Evolutionary conservation across 1,140 invertebrate genomes (phyloP).

Genomic region (Theocolax elegans): DNA sequence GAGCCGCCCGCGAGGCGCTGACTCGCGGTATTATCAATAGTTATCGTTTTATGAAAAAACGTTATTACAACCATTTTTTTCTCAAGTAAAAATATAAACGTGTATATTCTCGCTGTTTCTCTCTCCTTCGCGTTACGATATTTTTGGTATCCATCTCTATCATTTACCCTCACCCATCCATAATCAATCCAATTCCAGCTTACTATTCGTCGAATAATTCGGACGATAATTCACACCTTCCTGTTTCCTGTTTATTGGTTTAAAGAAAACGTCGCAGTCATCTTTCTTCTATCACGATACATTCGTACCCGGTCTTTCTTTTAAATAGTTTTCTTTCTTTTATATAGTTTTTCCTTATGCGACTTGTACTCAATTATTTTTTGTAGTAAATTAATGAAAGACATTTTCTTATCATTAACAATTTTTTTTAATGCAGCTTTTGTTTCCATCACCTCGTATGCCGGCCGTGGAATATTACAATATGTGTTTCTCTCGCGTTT

Average conservation of each 20-base stretch:
- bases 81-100: slow-evolving; percentile 64
- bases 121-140: slow-evolving; percentile 43
- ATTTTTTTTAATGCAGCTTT: slow-evolving; percentile 47
- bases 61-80: slow-evolving; percentile 52
- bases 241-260: not conserved
- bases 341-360: slow-evolving; percentile 33
- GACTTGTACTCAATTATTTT: slow-evolving; percentile 52
- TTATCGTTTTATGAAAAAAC: slow-evolving; percentile 47
- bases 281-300: no score
- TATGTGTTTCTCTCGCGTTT: slow-evolving; percentile 21
- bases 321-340: not conserved
- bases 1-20: not conserved
- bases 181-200: slow-evolving; percentile 10
- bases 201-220: no score
- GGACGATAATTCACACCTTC: not conserved
- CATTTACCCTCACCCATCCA: no score
- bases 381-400: slow-evolving; percentile 64
- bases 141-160: slow-evolving; percentile 34
- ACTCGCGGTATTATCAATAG: slow-evolving; percentile 13
- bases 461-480: slow-evolving; percentile 46
- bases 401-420: slow-evolving; percentile 57
- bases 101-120: slow-evolving; percentile 6
- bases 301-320: no score
- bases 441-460: slow-evolving; percentile 43
- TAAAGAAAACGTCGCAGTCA: slow-evolving; percentile 22